Evolutionary conservation across 1,140 invertebrate species (phyloP), one percentile per base, ranked within the genome.

Genomic region (Tetragnatha versicolor): DNA sequence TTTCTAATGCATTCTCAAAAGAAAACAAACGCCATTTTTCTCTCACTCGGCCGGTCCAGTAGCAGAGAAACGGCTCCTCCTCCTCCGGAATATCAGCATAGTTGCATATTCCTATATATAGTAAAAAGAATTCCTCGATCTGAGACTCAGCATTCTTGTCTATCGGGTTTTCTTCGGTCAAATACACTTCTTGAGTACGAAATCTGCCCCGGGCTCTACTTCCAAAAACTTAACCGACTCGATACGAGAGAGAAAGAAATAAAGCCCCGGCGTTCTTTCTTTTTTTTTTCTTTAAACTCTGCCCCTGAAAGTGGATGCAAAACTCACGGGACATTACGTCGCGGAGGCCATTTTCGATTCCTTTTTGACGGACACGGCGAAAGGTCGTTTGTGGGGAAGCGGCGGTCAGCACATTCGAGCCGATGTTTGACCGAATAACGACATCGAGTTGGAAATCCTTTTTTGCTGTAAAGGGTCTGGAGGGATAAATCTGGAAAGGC

Each of bases 131-230:
- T 49, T 45, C 49, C 53, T 29, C 60, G 69, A 73, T 60, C 69
- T 37, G 53, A 73, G 53, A 73, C 69, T 73, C 69, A 73, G 69
- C 69, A 73, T 60, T 73, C 69, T 73, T 73, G 69, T 73, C 69
- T 60, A 73, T 73, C 69, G 69, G 51, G 60, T 73, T 73, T 60
- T 42, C 29, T 25, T 73, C 69, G 69, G 69, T 73, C 69, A 73
- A 73, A 73, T 73, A 60, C 51, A 73, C 53, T 73, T 45, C 69
- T 60, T 27, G 69, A 47, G 69, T 31, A 68, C 29, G 33, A 69
- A 69, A 33, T 53, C 66, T 53, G 47, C 66, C 47, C n/a, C n/a
- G 9, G 37, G 66, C 66, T 29, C 29, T 17, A 22, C 20, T 12
- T 37, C 31, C 31, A 22, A 9, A 70, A 37, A 35, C 35, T 70